These are phyloP conservation scores for Peromyscus melanophrys DNA, from an alignment of 2,797 vertebrate genomes.

Conservation along the genomic window DNA sequence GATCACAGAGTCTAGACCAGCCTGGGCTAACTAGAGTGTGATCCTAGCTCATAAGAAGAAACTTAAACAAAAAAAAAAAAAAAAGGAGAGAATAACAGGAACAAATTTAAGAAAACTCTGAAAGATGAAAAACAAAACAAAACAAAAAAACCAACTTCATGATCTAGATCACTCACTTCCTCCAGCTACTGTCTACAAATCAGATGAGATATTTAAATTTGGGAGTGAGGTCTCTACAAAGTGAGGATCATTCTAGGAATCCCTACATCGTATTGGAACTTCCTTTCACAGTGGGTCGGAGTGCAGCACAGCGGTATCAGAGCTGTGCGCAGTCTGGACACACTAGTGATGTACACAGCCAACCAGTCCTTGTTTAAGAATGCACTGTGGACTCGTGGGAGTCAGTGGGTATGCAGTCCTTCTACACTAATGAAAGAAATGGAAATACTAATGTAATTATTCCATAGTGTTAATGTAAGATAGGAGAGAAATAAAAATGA, in stretches of 20 bases:
- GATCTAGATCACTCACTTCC: background rate
- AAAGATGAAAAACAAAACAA: background rate
- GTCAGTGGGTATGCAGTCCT: background rate
- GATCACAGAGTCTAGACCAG: background rate
- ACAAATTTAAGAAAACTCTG: slow-evolving; percentile 33
- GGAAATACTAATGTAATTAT: background rate
- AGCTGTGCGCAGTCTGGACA: background rate
- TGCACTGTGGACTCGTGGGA: background rate
- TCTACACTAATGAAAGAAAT: background rate
- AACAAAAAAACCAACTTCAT: background rate
- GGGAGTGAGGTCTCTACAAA: background rate
- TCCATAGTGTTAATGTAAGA: slow-evolving; percentile 1
- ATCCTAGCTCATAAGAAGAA: background rate
- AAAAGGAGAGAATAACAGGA: slow-evolving; percentile 6
- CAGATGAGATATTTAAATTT: background rate
- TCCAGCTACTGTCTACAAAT: background rate
- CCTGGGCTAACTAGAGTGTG: background rate
- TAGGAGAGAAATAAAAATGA: slow-evolving; percentile 46
- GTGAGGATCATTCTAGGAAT: background rate
- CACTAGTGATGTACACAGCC: background rate
- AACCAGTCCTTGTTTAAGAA: background rate
- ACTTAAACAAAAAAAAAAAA: too few relatives aligned
- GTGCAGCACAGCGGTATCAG: accelerated
- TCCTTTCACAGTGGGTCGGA: background rate
- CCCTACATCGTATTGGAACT: background rate